These are phyloP conservation scores for Rhabditoides inermis DNA, from an alignment of 2,888 invertebrate species.

Conservation along the genomic window DNA sequence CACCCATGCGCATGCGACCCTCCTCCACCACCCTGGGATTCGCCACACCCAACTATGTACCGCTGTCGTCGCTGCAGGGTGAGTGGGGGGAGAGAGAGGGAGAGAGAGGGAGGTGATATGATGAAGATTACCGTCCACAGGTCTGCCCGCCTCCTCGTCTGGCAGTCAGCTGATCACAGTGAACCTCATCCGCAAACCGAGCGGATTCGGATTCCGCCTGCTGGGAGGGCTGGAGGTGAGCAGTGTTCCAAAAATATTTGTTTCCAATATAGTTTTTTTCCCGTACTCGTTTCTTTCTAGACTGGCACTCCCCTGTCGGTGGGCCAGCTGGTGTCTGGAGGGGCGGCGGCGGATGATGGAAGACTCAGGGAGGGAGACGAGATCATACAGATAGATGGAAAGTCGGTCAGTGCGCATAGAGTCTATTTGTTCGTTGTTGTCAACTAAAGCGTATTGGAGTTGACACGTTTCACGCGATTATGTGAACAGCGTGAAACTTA, in stretches of 20 bases:
- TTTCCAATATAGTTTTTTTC: neutral
- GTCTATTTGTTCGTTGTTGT: neutral
- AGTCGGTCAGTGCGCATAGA: neutral
- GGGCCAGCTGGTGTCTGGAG: constrained; percentile 89
- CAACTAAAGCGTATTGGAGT: constrained; percentile 55
- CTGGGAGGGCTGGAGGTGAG: constrained; percentile 96
- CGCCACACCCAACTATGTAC: constrained; percentile 51
- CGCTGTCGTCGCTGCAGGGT: constrained; percentile 35
- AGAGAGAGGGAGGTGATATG: constrained; percentile 12
- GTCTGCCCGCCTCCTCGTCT: neutral
- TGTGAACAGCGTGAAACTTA: too few relatives aligned
- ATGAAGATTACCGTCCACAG: neutral
- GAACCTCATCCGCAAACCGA: constrained; percentile 76
- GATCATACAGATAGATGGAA: constrained; percentile 64
- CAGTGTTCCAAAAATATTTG: neutral
- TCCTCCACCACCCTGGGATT: constrained; percentile 43
- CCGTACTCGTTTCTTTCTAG: constrained; percentile 9
- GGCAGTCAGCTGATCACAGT: constrained; percentile 65
- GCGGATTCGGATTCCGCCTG: constrained; percentile 94
- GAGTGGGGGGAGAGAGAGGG: constrained; percentile 16
- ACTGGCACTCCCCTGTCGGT: constrained; percentile 67
- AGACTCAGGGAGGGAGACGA: constrained; percentile 83
- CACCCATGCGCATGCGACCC: constrained; percentile 23
- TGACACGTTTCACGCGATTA: too few relatives aligned
- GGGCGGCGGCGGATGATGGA: constrained; percentile 84